Percentiles rank a stretch among this genome's conserved stretches.
Evolutionary conservation across 1,140 invertebrate species (phyloP).

Genomic region (Brachionus calyciflorus): DNA sequence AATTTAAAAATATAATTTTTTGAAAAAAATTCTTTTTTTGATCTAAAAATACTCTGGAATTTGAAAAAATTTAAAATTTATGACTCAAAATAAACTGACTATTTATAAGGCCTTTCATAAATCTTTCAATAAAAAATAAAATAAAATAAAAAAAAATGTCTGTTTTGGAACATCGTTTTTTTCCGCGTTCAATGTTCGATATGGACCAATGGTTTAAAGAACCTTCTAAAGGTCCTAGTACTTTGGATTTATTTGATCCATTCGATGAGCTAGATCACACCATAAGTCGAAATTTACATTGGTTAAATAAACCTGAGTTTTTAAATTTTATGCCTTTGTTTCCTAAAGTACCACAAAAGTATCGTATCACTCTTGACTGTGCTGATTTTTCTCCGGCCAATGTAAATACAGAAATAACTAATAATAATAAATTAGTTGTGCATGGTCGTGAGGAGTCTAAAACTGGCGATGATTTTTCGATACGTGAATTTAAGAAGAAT

Average conservation of each 20-base stretch:
- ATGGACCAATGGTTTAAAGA: conserved; percentile 41
- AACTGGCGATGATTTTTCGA: conserved; percentile 15
- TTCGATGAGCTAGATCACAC: conserved; percentile 43
- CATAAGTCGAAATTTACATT: conserved; percentile 26
- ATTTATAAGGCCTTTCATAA: too few relatives aligned
- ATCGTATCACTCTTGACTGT: conserved; percentile 26
- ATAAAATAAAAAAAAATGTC: neutral
- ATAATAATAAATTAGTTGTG: conserved; percentile 18
- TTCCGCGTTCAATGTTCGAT: conserved; percentile 38
- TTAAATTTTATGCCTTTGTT: conserved; percentile 39
- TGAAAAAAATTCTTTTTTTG: too few relatives aligned
- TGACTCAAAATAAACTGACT: too few relatives aligned
- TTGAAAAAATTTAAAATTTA: too few relatives aligned
- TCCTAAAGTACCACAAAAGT: conserved; percentile 45
- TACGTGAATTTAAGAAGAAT: conserved; percentile 27
- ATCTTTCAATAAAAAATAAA: too few relatives aligned
- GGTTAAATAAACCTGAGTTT: conserved; percentile 34
- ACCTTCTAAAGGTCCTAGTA: conserved; percentile 1
- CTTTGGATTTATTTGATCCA: conserved; percentile 39
- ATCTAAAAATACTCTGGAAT: too few relatives aligned
- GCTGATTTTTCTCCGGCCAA: neutral
- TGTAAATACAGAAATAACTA: neutral
- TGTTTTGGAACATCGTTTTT: conserved; percentile 6
- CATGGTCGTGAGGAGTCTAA: conserved; percentile 22
- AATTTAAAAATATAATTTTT: too few relatives aligned